Evolutionary conservation across 2,888 invertebrate species (phyloP), one percentile per base, ranked within the genome.

Genomic region (Yponomeuta sedellus): DNA sequence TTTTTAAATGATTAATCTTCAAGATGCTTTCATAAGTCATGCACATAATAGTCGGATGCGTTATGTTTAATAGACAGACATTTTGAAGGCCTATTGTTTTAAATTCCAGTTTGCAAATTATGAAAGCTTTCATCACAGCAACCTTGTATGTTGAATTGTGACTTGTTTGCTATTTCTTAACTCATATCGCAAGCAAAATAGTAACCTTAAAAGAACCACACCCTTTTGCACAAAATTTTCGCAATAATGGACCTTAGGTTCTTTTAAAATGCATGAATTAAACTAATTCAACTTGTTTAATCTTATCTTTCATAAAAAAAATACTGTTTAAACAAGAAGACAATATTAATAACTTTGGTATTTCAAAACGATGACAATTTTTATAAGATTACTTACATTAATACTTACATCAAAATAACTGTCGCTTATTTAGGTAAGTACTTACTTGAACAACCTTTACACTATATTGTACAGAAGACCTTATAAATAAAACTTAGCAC

Each of bases 391-490:
- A 44, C 12, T 44, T 0, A 52, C 44, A 52, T 12, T 16, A 16
- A 52, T 52, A 52, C 44, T 52, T 52, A 52, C 44, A 52, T 52
- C 44, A 52, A 52, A 52, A 52, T 52, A 52, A 52, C 16, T 52
- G 5, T 52, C 16, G 44, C 44, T 52, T 52, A 52, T 52, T 52
- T 52, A 52, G 44, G 44, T 52, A 52, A 52, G 44, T 16, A 52
- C 44, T 52, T 52, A 52, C 44, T 52, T 52, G 44, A 16, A 5
- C 16, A 52, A 16, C 44, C 44, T 52, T 52, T 16, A 52, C 34
- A 52, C 16, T 52, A 52, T 52, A 52, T 52, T 52, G 44, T 52
- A 52, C 44, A 52, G 44, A 52, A 52, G 44, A 12, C 16, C 44
- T 16, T 52, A 52, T 16, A 52, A 16, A 3, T 12, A 52, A 6